Percentiles rank a stretch among this genome's conserved stretches.
These are phyloP conservation scores for Dione juno DNA, from an alignment of 2,888 invertebrate genomes.

Conservation along the genomic window DNA sequence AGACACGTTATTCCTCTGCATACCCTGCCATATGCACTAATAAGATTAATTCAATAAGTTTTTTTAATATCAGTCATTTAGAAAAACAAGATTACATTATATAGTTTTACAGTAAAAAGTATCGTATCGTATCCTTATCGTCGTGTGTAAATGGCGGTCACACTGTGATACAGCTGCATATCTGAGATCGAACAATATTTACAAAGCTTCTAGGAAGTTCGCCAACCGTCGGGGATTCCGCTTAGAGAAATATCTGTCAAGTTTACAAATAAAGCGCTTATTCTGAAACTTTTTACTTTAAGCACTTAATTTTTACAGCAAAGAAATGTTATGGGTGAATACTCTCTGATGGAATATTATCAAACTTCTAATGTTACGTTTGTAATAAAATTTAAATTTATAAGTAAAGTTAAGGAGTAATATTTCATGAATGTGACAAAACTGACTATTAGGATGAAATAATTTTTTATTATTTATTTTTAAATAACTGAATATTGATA, in stretches of 20 bases:
- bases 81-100: too few relatives aligned
- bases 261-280: conserved; percentile 11
- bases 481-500: too few relatives aligned
- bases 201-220: conserved; percentile 20
- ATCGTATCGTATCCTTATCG: background rate
- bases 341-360: background rate
- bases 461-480: too few relatives aligned
- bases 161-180: conserved; percentile 20
- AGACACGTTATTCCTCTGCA: too few relatives aligned
- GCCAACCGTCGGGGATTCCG: conserved; percentile 13
- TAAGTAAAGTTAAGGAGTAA: background rate
- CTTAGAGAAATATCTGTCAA: conserved; percentile 20
- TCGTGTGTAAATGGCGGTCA: background rate
- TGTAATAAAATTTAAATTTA: background rate
- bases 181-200: conserved; percentile 17
- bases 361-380: background rate
- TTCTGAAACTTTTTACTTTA: conserved; percentile 16
- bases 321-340: background rate
- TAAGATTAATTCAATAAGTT: too few relatives aligned
- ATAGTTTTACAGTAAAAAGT: background rate
- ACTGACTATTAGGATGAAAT: background rate
- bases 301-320: conserved; percentile 3
- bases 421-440: background rate
- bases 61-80: too few relatives aligned
- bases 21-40: too few relatives aligned